A percentile compares a stretch with the other conserved stretches of the same genome.
These are phyloP conservation scores for Cynaeus angustus DNA, from an alignment of 2,888 invertebrate species.

Conservation along the genomic window DNA sequence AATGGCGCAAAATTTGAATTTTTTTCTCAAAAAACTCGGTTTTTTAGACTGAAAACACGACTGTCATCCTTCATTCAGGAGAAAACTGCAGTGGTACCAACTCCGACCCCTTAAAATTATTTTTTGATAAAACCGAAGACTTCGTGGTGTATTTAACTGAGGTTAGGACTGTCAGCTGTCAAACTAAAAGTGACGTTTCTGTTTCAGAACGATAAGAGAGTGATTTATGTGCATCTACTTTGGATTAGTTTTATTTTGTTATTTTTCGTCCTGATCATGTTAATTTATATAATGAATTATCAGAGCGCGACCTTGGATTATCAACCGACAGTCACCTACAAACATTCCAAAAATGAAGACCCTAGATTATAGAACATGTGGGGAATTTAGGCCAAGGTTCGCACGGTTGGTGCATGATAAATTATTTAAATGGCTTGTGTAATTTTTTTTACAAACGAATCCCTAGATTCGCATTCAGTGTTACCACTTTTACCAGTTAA, in stretches of 20 bases:
- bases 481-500: no score
- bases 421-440: no score
- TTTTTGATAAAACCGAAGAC: not conserved
- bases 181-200: not conserved
- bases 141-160: no score
- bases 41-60: not conserved
- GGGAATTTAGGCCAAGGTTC: no score
- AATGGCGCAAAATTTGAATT: no score
- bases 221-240: constrained; percentile 21
- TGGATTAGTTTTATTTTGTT: constrained; percentile 26
- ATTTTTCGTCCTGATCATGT: constrained; percentile 14
- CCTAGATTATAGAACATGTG: no score
- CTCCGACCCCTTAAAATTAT: not conserved
- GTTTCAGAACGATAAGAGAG: constrained; percentile 25
- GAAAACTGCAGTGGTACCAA: not conserved
- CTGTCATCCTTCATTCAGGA: not conserved
- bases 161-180: no score
- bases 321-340: not conserved
- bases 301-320: not conserved
- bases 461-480: no score
- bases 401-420: no score
- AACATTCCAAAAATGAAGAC: no score
- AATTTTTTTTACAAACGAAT: no score
- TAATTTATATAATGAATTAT: constrained; percentile 23
- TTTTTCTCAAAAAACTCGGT: constrained; percentile 1